Conservation (phyloP, 1,140 invertebrate genomes). For the Vollenhovia emeryi region DNA sequence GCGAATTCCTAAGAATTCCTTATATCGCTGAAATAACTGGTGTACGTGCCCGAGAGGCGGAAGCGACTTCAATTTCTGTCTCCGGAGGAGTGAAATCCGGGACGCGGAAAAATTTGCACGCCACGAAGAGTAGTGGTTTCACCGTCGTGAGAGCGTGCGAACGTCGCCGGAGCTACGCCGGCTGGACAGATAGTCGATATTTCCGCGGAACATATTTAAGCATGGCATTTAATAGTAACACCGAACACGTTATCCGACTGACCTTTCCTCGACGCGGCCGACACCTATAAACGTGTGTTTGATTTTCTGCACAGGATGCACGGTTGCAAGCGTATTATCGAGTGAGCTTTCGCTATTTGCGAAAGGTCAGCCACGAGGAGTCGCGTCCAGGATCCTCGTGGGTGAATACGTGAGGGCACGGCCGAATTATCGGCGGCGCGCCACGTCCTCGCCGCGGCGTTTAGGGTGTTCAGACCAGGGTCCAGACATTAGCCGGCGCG, state of each 20-base stretch:
- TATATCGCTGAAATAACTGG: constrained; percentile 62
- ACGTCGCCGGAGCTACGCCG: background rate
- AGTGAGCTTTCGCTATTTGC: constrained; percentile 41
- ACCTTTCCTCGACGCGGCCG: constrained; percentile 31
- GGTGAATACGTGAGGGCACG: constrained; percentile 54
- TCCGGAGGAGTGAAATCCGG: constrained; percentile 33
- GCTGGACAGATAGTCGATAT: constrained; percentile 48
- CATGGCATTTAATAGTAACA: constrained; percentile 49
- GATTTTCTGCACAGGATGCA: constrained; percentile 51
- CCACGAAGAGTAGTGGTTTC: background rate
- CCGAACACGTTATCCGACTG: constrained; percentile 21
- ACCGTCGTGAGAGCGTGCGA: background rate
- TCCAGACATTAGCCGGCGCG: constrained; percentile 16
- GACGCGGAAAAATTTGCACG: constrained; percentile 43
- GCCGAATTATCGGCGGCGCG: background rate
- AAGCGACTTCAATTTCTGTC: constrained; percentile 36
- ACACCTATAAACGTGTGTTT: constrained; percentile 36
- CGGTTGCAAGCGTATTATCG: constrained; percentile 38
- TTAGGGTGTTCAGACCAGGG: too few species aligned
- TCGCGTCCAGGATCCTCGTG: constrained; percentile 31
- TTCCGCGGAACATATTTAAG: constrained; percentile 53
- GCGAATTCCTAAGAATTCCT: constrained; percentile 64
- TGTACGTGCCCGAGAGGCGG: constrained; percentile 49
- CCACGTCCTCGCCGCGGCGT: background rate
- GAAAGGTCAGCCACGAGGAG: constrained; percentile 42